phyloP scores from a whole-genome alignment of 2,113 vertebrate genomes.

The Hemicordylus capensis region DNA sequence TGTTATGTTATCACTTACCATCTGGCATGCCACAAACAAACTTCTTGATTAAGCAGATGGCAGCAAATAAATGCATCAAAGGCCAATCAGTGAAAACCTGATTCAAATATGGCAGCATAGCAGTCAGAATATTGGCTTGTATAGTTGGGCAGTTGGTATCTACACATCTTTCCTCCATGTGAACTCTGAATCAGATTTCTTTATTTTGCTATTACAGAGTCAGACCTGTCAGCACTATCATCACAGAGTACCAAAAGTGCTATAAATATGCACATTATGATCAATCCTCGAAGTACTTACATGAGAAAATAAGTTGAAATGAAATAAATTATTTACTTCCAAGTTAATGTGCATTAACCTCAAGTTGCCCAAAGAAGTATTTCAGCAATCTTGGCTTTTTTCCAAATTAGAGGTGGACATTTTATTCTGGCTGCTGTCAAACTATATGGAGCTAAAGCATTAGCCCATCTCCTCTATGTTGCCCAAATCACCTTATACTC shows the following conservation, averaged over 20 bases:
- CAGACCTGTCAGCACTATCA: neutral
- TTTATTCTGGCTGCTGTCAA: too few species aligned
- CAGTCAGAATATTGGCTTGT: neutral
- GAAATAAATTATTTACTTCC: neutral
- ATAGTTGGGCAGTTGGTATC: neutral
- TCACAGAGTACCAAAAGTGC: neutral
- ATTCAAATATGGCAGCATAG: neutral
- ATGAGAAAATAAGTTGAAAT: neutral
- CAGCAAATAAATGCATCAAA: neutral
- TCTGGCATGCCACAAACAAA: conserved; percentile 11
- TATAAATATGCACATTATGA: neutral
- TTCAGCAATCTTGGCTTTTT: too few species aligned
- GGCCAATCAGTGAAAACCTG: neutral
- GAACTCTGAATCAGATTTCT: neutral
- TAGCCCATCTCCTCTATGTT: too few species aligned
- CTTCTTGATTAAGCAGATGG: conserved; percentile 15
- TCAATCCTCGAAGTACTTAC: neutral
- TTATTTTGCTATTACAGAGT: neutral
- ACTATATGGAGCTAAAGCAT: too few species aligned
- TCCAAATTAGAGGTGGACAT: too few species aligned
- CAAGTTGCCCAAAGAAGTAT: too few species aligned
- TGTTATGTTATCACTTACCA: neutral
- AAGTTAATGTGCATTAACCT: neutral
- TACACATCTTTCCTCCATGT: neutral
- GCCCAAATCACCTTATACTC: too few species aligned